Evolutionary conservation across 2,888 invertebrate genomes (phyloP).

Genomic region (Liopterus haemorrhoidalis): DNA sequence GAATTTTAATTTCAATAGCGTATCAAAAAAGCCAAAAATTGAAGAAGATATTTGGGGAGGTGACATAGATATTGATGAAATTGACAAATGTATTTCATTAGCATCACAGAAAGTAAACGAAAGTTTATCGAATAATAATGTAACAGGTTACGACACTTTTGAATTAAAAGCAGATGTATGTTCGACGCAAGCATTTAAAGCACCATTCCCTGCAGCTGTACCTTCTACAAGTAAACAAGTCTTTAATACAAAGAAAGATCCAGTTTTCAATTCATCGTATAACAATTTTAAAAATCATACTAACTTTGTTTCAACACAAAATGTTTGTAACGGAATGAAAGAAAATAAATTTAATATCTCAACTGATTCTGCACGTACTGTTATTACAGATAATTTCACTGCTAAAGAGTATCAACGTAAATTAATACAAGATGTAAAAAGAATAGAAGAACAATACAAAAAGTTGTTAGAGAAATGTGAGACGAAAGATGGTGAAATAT

Average conservation of each 20-base stretch:
- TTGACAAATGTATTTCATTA: conserved; percentile 39
- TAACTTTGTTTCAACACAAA: no score
- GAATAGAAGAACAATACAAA: conserved; percentile 46
- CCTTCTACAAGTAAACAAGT: no score
- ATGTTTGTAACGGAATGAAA: conserved; percentile 12
- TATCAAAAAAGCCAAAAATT: conserved; percentile 35
- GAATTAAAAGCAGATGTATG: background rate
- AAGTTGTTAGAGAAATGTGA: conserved; percentile 7
- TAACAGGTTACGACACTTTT: background rate
- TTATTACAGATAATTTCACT: background rate
- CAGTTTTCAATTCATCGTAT: conserved; percentile 2
- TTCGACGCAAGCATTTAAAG: conserved; percentile 5
- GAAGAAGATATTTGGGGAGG: conserved; percentile 39
- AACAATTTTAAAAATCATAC: conserved; percentile 16
- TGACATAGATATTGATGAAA: conserved; percentile 37
- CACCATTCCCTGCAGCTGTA: no score
- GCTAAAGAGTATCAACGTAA: conserved; percentile 5
- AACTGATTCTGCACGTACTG: background rate
- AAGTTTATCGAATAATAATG: background rate
- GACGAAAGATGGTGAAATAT: conserved; percentile 16
- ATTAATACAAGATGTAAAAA: conserved; percentile 32
- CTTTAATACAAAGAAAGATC: no score
- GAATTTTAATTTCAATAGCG: conserved; percentile 21
- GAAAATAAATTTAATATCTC: conserved; percentile 3
- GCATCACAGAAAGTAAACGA: no score